Conservation (phyloP, 2,888 invertebrate species). For the Hermodice carunculata region DNA sequence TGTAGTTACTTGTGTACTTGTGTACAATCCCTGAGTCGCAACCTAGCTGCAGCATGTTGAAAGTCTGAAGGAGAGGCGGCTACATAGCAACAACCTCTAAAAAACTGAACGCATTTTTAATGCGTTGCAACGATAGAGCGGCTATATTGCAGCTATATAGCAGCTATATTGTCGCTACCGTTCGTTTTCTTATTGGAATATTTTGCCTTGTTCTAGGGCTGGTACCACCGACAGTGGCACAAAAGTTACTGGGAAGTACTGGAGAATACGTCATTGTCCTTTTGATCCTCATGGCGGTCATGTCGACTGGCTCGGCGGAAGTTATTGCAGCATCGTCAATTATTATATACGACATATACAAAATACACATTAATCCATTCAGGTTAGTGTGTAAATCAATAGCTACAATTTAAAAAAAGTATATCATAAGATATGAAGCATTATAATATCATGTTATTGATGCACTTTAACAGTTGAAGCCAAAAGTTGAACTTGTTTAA, state of each 20-base stretch:
- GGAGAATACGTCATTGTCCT: conserved; percentile 57
- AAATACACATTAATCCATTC: conserved; percentile 39
- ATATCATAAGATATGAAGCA: neutral
- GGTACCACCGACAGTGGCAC: conserved; percentile 58
- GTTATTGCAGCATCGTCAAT: conserved; percentile 65
- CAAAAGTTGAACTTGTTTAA: neutral
- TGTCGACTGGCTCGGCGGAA: conserved; percentile 64
- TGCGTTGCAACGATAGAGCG: neutral
- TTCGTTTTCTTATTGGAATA: neutral
- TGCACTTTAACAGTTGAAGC: neutral
- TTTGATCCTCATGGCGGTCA: conserved; percentile 64
- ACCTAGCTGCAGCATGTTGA: too few species aligned
- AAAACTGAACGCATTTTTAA: neutral
- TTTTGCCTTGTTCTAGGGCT: conserved; percentile 44
- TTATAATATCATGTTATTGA: neutral
- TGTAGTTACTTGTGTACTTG: too few species aligned
- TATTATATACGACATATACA: conserved; percentile 60
- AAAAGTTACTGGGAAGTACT: conserved; percentile 54
- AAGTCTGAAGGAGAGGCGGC: too few species aligned
- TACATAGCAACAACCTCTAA: too few species aligned
- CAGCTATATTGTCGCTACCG: neutral
- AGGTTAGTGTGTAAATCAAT: neutral
- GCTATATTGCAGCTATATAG: too few species aligned
- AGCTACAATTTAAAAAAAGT: neutral
- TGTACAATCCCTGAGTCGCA: too few species aligned